A percentile compares a stretch with the other conserved stretches of the same genome.
phyloP scores from a whole-genome alignment of 2,113 vertebrate genomes.

The Labrus mixtus region DNA sequence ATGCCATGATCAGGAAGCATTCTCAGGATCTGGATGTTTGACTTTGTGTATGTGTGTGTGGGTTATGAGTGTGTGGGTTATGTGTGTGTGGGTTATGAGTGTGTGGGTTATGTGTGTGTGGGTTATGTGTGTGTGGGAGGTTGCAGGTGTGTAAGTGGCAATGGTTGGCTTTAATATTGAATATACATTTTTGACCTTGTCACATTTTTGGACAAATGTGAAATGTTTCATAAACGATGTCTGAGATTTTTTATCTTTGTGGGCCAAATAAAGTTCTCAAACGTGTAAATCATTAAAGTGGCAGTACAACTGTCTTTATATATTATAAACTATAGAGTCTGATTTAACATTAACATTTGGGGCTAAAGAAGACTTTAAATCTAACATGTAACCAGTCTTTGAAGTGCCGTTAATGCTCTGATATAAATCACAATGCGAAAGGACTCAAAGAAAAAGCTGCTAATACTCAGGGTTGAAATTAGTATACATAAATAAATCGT shows the following conservation, averaged over 20 bases:
- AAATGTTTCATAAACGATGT: neutral
- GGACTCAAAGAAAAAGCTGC: neutral
- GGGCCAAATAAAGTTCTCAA: conserved; percentile 22
- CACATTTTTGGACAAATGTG: conserved; percentile 26
- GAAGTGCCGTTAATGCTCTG: neutral
- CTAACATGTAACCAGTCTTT: neutral
- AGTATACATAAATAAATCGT: no score
- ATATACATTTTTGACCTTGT: neutral
- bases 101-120: conserved; percentile 35
- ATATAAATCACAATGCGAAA: neutral
- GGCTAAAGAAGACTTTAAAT: neutral
- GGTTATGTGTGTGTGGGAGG: neutral
- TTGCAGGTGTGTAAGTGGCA: conserved; percentile 17
- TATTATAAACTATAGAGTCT: no score
- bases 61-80: conserved; percentile 38
- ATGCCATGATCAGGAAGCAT: conserved; percentile 11
- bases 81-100: conserved; percentile 30
- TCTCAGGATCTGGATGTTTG: neutral
- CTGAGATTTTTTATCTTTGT: conserved; percentile 16
- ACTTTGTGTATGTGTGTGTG: neutral
- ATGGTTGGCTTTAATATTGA: conserved; percentile 13
- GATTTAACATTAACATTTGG: no score
- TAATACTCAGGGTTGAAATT: neutral
- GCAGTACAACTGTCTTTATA: no score
- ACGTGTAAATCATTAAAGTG: neutral